Evolutionary conservation across 2,888 invertebrate species (phyloP), one percentile per base, ranked within the genome.

Genomic region (Sinodicranocentrus sp.): DNA sequence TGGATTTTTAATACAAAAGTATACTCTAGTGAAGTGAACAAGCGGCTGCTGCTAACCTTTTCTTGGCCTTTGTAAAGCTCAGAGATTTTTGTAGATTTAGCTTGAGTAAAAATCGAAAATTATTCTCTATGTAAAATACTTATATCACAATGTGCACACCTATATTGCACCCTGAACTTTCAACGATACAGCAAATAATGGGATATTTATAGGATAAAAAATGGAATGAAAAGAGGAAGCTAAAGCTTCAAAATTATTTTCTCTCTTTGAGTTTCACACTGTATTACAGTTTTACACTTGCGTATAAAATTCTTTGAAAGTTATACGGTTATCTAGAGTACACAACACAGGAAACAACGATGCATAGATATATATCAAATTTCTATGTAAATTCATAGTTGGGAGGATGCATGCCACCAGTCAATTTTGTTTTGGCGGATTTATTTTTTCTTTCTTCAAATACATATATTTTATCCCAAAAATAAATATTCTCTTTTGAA

Each of bases 1-100:
- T 54, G 54, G 54, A 21, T 54, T 19, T 54, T 54, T 23, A 54
- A 54, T 54, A 54, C 23, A 54, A 54, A 54, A 57, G n/a, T 21
- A 57, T 57, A 52, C 19, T 52, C 39, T 13, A n/a, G n/a, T n/a
- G n/a, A n/a, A n/a, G n/a, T n/a, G n/a, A n/a, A n/a, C n/a, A n/a
- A 33, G 5, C 33, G 33, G 33, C 33, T 3, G 33, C 33, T 3
- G 33, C 33, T 10, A 3, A 33, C 33, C 33, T 10, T n/a, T n/a
- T n/a, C n/a, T n/a, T n/a, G n/a, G n/a, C n/a, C n/a, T n/a, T 5
- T 39, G 48, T 10, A 5, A 48, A 48, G 48, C 48, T n/a, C 48
- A 2, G 10, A 48, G 48, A 48, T 48, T 48, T 15, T 48, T n/a
- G n/a, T 10, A n/a, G 48, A 48, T 21, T 1, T 23, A 17, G n/a